These are phyloP conservation scores for Cladopsammia gracilis DNA, from an alignment of 64 coral and sea anemone species.

Conservation along the genomic window DNA sequence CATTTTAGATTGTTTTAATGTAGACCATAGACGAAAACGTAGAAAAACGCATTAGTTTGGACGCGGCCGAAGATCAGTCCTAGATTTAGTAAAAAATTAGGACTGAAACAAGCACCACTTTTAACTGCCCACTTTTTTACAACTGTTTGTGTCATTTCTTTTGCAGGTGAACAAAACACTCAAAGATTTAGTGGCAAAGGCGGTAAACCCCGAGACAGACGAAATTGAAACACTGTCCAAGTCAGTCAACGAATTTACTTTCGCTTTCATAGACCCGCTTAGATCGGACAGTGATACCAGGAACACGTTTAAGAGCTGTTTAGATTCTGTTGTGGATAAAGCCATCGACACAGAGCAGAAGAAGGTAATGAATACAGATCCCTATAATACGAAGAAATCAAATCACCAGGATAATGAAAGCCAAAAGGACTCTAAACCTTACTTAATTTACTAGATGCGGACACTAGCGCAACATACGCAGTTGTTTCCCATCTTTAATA, in stretches of 20 bases:
- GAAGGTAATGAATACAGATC: not conserved
- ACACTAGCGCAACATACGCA: too few species aligned
- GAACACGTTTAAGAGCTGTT: constrained; percentile 8
- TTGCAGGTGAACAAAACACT: constrained; percentile 20
- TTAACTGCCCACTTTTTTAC: not conserved
- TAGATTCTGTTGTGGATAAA: constrained; percentile 6
- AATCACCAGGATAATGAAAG: too few species aligned
- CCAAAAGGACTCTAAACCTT: too few species aligned
- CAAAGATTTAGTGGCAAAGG: not conserved
- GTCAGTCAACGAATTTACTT: constrained; percentile 7
- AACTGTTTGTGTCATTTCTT: not conserved
- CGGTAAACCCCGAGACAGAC: not conserved
- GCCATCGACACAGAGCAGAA: constrained; percentile 20
- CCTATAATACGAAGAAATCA: too few species aligned
- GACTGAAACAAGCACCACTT: too few species aligned
- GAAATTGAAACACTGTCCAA: not conserved
- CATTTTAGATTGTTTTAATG: too few species aligned
- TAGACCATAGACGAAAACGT: too few species aligned
- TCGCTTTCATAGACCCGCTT: not conserved
- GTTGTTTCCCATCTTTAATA: too few species aligned
- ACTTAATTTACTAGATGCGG: too few species aligned
- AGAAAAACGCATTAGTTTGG: too few species aligned
- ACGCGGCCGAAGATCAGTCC: too few species aligned
- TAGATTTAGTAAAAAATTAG: too few species aligned
- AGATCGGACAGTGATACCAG: not conserved